Evolutionary conservation across 37 sponge, comb jelly and placozoan genomes (phyloP), one percentile per base, ranked within the genome.

Genomic region (Bolinopsis microptera): DNA sequence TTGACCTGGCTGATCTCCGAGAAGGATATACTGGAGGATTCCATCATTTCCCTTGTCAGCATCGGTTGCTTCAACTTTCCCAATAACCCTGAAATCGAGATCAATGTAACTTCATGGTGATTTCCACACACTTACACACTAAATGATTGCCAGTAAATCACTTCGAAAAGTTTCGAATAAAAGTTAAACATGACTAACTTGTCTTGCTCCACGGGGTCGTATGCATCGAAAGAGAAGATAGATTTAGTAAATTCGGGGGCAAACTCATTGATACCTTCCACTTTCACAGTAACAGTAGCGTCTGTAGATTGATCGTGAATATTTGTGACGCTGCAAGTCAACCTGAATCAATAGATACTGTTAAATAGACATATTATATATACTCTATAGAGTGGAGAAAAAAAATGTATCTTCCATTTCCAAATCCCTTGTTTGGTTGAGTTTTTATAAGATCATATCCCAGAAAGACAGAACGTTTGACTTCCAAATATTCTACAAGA

Each of bases 311-410:
- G 82, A 8, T 37, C 82, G 38, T 80, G 82, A 13, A 80, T 80
- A 22, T 80, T 35, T 22, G 74, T 70, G 21, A 22, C 74, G 74
- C 2, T 70, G 21, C 74, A 70, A 2, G 74, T 70, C 30, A 70
- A 70, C 74, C 74, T 70, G 74, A 26, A 70, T 48, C 5, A 48
- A n/a, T n/a, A n/a, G n/a, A n/a, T n/a, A n/a, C n/a, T n/a, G n/a
- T n/a, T n/a, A n/a, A n/a, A n/a, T n/a, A n/a, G n/a, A n/a, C n/a
- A n/a, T n/a, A n/a, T n/a, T n/a, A n/a, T n/a, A n/a, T n/a, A n/a
- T n/a, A n/a, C n/a, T n/a, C n/a, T n/a, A n/a, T n/a, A n/a, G n/a
- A n/a, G n/a, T n/a, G n/a, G n/a, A n/a, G n/a, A n/a, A n/a, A n/a
- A n/a, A n/a, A n/a, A n/a, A n/a, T n/a, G n/a, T n/a, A n/a, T n/a